Evolutionary conservation across 2,888 invertebrate genomes (phyloP).

Genomic region (Trichopria drosophilae): DNA sequence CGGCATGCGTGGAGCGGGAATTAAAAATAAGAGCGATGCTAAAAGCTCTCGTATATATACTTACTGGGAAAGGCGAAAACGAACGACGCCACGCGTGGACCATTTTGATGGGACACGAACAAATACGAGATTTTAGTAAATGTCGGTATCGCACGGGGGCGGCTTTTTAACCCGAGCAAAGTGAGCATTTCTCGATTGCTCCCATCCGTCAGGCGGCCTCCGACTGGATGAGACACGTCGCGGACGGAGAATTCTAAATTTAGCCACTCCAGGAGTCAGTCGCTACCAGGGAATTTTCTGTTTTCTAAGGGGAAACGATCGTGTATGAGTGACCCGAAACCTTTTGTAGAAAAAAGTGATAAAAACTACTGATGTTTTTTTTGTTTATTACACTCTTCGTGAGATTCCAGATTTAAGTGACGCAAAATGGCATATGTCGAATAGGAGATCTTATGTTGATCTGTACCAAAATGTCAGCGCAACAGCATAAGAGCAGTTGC

Average conservation of each 20-base stretch:
- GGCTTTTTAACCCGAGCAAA: slow-evolving; percentile 27
- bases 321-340: too few relatives aligned
- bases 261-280: too few relatives aligned
- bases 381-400: too few relatives aligned
- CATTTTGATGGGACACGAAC: slow-evolving; percentile 32
- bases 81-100: slow-evolving; percentile 11
- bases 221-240: slow-evolving; percentile 33
- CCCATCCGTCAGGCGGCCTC: slow-evolving; percentile 41
- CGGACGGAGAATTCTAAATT: slow-evolving; percentile 22
- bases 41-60: slow-evolving; percentile 37
- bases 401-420: too few relatives aligned
- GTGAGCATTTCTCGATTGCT: slow-evolving; percentile 39
- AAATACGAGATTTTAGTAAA: slow-evolving; percentile 41
- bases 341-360: too few relatives aligned
- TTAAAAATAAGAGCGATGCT: slow-evolving; percentile 41
- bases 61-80: background rate
- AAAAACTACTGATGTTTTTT: too few relatives aligned
- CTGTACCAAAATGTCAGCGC: too few relatives aligned
- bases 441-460: too few relatives aligned
- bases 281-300: too few relatives aligned
- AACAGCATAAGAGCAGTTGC: too few relatives aligned
- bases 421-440: too few relatives aligned
- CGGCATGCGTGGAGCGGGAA: slow-evolving; percentile 19
- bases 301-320: too few relatives aligned
- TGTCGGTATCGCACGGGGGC: slow-evolving; percentile 17